Conservation (phyloP, 1,140 invertebrate genomes). For the Batillaria attramentaria region DNA sequence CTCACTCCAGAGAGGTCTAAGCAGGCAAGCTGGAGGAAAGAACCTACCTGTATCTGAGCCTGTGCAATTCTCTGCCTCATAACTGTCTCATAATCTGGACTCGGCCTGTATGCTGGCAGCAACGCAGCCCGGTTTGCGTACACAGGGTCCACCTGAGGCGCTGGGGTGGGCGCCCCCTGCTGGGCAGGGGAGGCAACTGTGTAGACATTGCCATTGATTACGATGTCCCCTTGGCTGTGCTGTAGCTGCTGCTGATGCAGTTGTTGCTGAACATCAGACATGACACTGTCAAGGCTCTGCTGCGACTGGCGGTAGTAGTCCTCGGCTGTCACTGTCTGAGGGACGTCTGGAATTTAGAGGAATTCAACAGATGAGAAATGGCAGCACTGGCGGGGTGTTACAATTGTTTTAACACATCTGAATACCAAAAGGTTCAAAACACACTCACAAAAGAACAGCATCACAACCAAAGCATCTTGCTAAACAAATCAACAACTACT, state of each 20-base stretch:
- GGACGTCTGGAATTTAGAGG: too few relatives aligned
- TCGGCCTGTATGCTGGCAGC: conserved; percentile 90
- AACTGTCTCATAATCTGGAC: conserved; percentile 95
- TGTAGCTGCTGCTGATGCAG: conserved; percentile 35
- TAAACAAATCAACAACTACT: too few relatives aligned
- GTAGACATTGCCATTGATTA: conserved; percentile 32
- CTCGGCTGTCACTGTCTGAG: conserved; percentile 48
- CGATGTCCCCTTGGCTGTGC: conserved; percentile 34
- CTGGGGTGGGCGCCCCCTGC: conserved; percentile 34
- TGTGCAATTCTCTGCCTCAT: conserved; percentile 77
- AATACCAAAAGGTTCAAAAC: too few relatives aligned
- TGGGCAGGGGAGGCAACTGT: not conserved
- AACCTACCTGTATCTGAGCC: conserved; percentile 34
- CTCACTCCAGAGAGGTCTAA: too few relatives aligned
- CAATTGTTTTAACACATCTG: too few relatives aligned
- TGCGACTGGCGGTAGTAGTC: conserved; percentile 59
- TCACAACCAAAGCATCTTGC: too few relatives aligned
- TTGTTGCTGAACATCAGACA: conserved; percentile 39
- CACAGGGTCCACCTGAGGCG: conserved; percentile 42
- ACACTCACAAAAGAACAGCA: too few relatives aligned
- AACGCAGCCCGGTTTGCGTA: conserved; percentile 75
- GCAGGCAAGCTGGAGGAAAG: too few relatives aligned
- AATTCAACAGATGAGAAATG: too few relatives aligned
- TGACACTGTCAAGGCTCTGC: conserved; percentile 55
- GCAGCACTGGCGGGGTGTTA: too few relatives aligned